phyloP scores from a whole-genome alignment of 2,113 vertebrate species.

The Burhinus oedicnemus region DNA sequence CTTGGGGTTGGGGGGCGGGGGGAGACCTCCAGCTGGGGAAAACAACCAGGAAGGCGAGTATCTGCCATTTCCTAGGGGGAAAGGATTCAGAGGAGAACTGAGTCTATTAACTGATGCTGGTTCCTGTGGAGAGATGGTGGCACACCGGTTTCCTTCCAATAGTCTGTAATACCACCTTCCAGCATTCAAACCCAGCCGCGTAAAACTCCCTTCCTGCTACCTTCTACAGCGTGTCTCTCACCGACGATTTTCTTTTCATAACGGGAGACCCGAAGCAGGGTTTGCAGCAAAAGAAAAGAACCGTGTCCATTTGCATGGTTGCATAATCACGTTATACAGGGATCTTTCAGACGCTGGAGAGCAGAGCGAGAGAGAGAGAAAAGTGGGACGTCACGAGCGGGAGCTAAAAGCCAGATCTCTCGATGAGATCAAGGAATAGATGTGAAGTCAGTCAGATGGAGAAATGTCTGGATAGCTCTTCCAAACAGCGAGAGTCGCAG shows the following conservation, averaged over 20 bases:
- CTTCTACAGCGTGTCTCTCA: not conserved
- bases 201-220: not conserved
- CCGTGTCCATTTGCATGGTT: slow-evolving; percentile 64
- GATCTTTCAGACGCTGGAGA: slow-evolving; percentile 36
- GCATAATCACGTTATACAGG: slow-evolving; percentile 61
- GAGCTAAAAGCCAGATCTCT: slow-evolving; percentile 52
- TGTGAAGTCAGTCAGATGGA: slow-evolving; percentile 55
- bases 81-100: slow-evolving; percentile 43
- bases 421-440: slow-evolving; percentile 46
- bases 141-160: slow-evolving; percentile 27
- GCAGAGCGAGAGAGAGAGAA: not conserved
- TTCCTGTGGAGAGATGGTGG: slow-evolving; percentile 52
- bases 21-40: slow-evolving; percentile 28
- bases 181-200: not conserved
- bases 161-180: slow-evolving; percentile 6
- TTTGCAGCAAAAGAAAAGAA: slow-evolving; percentile 43
- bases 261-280: not conserved
- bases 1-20: not conserved
- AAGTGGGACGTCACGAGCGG: slow-evolving; percentile 2
- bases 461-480: slow-evolving; percentile 53
- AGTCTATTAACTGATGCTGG: slow-evolving; percentile 51
- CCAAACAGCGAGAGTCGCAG: not conserved
- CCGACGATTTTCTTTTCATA: slow-evolving; percentile 13
- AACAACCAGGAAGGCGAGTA: slow-evolving; percentile 15
- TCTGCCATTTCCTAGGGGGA: slow-evolving; percentile 55